Evolutionary conservation across 92 coral and sea anemone species (phyloP).

Genomic region (Anthopleura xanthogrammica): DNA sequence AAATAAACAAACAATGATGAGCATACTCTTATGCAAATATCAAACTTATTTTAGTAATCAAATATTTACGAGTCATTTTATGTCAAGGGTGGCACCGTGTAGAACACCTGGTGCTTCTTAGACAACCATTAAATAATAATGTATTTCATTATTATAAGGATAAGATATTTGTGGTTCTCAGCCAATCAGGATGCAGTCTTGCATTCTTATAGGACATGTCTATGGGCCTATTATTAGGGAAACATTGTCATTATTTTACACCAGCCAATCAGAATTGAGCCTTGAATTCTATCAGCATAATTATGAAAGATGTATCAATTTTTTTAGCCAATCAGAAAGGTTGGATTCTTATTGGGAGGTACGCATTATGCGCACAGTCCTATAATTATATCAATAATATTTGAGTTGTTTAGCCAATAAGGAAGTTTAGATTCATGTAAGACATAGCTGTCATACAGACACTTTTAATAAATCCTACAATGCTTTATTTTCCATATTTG

Average conservation of each 20-base stretch:
- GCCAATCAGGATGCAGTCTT: not conserved
- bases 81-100: not conserved
- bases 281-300: not conserved
- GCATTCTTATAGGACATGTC: not conserved
- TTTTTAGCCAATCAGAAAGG: not conserved
- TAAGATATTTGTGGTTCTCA: not conserved
- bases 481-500: no score
- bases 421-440: not conserved
- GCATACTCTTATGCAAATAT: conserved; percentile 18
- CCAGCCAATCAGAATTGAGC: no score
- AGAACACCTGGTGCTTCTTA: not conserved
- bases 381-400: not conserved
- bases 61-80: conserved; percentile 19
- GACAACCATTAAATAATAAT: not conserved
- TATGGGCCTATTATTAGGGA: not conserved
- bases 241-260: not conserved
- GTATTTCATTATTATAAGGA: not conserved
- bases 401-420: not conserved
- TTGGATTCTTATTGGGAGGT: no score
- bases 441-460: not conserved
- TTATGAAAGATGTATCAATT: not conserved
- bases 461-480: no score
- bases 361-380: not conserved
- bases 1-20: not conserved
- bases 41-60: conserved; percentile 5